Base-by-base conservation (phyloP, 2,797 vertebrate genomes). In the Crypturellus tataupa region DNA sequence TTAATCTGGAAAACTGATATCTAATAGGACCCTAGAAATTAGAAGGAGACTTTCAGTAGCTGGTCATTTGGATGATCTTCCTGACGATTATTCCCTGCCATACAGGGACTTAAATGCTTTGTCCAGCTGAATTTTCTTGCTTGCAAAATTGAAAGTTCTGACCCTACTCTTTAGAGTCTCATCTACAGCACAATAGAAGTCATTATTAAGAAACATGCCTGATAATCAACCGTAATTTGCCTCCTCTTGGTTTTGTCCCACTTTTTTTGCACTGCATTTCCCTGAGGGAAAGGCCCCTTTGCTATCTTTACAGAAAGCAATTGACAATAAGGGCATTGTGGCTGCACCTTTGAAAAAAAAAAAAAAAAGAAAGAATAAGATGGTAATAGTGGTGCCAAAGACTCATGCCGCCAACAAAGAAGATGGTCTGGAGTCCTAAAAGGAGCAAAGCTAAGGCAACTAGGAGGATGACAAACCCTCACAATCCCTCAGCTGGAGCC, bases 1-100 rank as follows among this genome's bases (percentile, higher is more conserved):
- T 94, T 78, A 93, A 75, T 80, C 75, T 80, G 85, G 90, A 89
- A 94, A 92, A 71, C 0, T 62, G 23, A n/a, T 92, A 94, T 40
- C 88, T 80, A 80, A 67, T 72, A 60, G 83, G 78, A 92, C 19
- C 23, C 24, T 75, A 75, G 62, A 94, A 91, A 89, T 87, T 35
- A 69, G n/a, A 78, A 31, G 65, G 65, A 51, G 25, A 40, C 13
- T 72, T 90, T 75, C 78, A 33, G 88, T 89, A 95, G 56, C 88
- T 80, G 56, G 10, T 40, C 37, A 16, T 65, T 92, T 80, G 7
- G 1, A 0, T 72, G 46, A 31, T 8, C 21, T 55, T 94, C 62
- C 58, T 90, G 53, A 1, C 64, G 81, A 14, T 60, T 82, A 42
- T 71, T 78, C 1, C 4, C 53, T 68, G n/a, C 29, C 2, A 0